These are phyloP conservation scores for Acestrorhynchus altus DNA, from an alignment of 2,797 vertebrate species.

Conservation along the genomic window DNA sequence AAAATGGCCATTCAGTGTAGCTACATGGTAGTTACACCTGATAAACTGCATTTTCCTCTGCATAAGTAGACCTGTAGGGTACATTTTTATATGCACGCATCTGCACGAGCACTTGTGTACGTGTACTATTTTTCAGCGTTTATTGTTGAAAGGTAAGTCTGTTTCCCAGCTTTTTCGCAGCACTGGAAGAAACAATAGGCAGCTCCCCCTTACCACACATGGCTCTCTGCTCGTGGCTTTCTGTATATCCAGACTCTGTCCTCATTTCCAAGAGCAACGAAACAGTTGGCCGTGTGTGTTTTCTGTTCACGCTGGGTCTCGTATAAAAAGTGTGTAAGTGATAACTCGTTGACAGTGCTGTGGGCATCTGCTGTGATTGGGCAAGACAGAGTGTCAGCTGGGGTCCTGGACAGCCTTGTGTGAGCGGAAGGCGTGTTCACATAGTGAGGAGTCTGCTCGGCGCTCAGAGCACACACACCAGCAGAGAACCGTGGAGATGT, in stretches of 20 bases:
- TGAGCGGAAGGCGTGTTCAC: constrained; percentile 30
- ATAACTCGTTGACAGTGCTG: constrained; percentile 71
- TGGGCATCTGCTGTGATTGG: constrained; percentile 71
- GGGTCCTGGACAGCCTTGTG: constrained; percentile 52
- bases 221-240: constrained; percentile 13
- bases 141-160: neutral
- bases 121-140: neutral
- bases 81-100: neutral
- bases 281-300: constrained; percentile 43
- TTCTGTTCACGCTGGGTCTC: constrained; percentile 65
- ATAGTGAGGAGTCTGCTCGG: constrained; percentile 29
- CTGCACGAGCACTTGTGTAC: neutral
- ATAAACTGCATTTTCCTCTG: neutral
- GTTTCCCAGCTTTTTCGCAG: neutral
- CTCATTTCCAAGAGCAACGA: constrained; percentile 46
- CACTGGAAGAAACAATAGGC: constrained; percentile 3
- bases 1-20: neutral
- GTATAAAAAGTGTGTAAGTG: constrained; percentile 66
- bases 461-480: constrained; percentile 28
- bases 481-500: constrained; percentile 11
- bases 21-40: neutral
- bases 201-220: neutral
- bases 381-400: constrained; percentile 67
- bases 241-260: constrained; percentile 34
- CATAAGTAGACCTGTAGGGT: neutral